Evolutionary conservation across 2,113 vertebrate species (phyloP), one percentile per base, ranked within the genome.

Genomic region (Dryoscopus gambensis): DNA sequence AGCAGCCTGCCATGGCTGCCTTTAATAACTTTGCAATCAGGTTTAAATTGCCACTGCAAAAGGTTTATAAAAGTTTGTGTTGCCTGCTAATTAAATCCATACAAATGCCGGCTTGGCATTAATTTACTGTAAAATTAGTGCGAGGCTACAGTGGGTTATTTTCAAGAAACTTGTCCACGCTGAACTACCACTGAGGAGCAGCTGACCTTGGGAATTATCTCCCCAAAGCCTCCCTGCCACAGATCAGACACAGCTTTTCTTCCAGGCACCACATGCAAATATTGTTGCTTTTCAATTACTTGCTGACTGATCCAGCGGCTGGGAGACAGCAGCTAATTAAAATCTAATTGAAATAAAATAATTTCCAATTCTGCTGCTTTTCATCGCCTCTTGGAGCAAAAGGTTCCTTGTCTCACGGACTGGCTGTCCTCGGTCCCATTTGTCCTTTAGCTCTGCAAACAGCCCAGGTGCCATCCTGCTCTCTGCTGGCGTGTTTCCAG

Each of bases 291-390:
- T 97, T 96, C 97, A 97, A 97, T 98, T 98, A 98, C 97, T 98
- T 83, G 91, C 95, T 62, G 88, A 95, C 95, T 9, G 93, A 98
- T 96, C 95, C 49, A 8, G 96, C 1, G 73, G 91, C 95, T 97
- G 55, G 21, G 96, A 97, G 95, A 98, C 93, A 95, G 92, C 83
- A 75, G 96, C 97, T 98, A 98, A 98, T 98, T 98, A 98, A 98
- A 98, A 97, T 89, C 97, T 97, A 98, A 98, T 97, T 97, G 98
- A 97, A 98, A 98, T 97, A 92, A 98, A 97, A 98, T 93, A 50
- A 96, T 97, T 97, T 97, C 95, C 93, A 95, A 83, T 94, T 88
- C 97, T 37, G 71, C 85, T 35, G 77, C 84, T 86, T 92, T 96
- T 92, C 47, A 35, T 78, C 2, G 30, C 33, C 81, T 95, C 83